Evolutionary conservation across 2,113 vertebrate species (phyloP).

Genomic region (Gopherus evgoodei): DNA sequence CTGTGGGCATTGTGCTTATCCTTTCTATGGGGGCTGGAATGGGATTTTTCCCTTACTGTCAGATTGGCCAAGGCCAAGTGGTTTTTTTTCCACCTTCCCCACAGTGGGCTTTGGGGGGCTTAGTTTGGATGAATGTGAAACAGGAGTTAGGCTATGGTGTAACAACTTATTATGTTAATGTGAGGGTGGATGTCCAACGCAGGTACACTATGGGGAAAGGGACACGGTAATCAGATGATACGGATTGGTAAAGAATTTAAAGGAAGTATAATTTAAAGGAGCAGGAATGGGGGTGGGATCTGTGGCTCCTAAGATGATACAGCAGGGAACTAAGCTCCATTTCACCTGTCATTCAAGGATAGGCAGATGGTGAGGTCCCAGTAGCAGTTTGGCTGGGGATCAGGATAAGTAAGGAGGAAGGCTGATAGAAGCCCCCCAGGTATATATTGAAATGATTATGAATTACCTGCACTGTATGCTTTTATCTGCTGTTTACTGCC

Average conservation of each 20-base stretch:
- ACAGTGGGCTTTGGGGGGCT: background rate
- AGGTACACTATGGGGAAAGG: background rate
- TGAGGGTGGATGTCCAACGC: background rate
- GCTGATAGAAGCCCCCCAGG: background rate
- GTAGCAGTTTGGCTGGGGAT: background rate
- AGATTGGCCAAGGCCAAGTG: background rate
- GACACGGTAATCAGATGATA: background rate
- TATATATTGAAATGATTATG: background rate
- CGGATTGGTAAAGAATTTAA: background rate
- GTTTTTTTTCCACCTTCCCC: too few species aligned
- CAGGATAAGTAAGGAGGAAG: background rate
- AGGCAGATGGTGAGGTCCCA: background rate
- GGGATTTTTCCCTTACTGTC: background rate
- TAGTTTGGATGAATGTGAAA: background rate
- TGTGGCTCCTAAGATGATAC: background rate
- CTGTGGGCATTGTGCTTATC: background rate
- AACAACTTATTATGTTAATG: background rate
- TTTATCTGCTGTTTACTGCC: background rate
- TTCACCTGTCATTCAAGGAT: background rate
- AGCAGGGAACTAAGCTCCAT: background rate
- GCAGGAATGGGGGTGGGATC: background rate
- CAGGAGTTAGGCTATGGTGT: background rate
- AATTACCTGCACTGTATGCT: background rate
- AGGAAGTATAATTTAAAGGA: background rate
- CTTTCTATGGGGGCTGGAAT: background rate